Evolutionary conservation across 2,797 vertebrate genomes (phyloP).

Genomic region (Scarus forsteni): DNA sequence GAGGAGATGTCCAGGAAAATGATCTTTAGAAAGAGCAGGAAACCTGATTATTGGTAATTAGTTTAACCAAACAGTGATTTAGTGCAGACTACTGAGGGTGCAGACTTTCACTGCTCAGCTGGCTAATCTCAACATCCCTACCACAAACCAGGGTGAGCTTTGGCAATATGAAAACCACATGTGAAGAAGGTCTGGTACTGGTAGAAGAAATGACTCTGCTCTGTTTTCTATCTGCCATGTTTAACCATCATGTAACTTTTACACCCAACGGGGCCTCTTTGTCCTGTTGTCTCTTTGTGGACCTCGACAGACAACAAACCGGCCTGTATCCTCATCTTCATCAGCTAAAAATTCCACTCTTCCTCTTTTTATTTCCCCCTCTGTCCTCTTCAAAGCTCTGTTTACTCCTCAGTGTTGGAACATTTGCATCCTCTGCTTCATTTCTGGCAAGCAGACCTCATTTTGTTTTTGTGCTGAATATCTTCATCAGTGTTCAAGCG

Average conservation of each 20-base stretch:
- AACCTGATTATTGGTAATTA: too few species aligned
- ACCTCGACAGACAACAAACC: slow-evolving; percentile 24
- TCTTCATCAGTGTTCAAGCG: slow-evolving; percentile 18
- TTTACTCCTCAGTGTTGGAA: background rate
- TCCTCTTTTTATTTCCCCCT: slow-evolving; percentile 1
- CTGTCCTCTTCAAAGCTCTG: slow-evolving; percentile 11
- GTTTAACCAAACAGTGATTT: too few species aligned
- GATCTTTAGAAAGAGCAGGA: too few species aligned
- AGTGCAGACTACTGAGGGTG: background rate
- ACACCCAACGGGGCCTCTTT: slow-evolving; percentile 13
- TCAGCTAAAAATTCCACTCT: slow-evolving; percentile 11
- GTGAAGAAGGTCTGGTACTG: slow-evolving; percentile 6
- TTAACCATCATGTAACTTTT: slow-evolving; percentile 3
- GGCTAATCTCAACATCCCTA: background rate
- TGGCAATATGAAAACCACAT: slow-evolving; percentile 28
- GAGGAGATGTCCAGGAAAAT: too few species aligned
- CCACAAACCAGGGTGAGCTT: background rate
- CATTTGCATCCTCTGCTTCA: slow-evolving; percentile 26
- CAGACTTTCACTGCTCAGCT: background rate
- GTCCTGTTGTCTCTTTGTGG: slow-evolving; percentile 20
- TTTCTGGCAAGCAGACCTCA: slow-evolving; percentile 14
- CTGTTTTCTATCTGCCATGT: background rate
- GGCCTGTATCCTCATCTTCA: slow-evolving; percentile 7
- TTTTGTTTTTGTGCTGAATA: slow-evolving; percentile 6
- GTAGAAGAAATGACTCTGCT: background rate